phyloP scores from a whole-genome alignment of 2,113 vertebrate species.

The Sciurus niger region DNA sequence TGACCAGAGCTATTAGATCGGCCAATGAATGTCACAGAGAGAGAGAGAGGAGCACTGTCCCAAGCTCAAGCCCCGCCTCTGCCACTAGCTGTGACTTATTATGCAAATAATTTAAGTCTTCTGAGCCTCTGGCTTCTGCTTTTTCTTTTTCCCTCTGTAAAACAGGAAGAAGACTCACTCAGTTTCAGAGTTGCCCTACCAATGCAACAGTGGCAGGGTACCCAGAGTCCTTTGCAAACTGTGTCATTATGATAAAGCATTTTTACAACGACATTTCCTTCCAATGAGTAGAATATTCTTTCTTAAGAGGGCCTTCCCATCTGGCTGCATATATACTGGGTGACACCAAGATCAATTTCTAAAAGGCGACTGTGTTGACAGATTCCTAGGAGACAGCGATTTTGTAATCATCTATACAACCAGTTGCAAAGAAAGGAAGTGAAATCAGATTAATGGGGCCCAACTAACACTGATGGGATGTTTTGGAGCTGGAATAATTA shows the following conservation, averaged over 20 bases:
- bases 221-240: background rate
- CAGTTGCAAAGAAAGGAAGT: background rate
- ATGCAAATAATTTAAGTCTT: background rate
- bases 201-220: too few relatives aligned
- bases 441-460: constrained; percentile 29
- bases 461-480: constrained; percentile 37
- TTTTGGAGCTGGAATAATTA: constrained; percentile 77
- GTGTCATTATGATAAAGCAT: background rate
- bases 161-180: background rate
- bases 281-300: background rate
- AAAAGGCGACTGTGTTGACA: background rate
- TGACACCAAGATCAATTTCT: background rate
- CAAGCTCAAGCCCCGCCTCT: background rate
- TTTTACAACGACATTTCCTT: background rate
- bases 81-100: too few relatives aligned
- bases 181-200: background rate
- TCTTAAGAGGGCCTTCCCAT: background rate
- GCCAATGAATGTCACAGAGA: fast-evolving
- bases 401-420: constrained; percentile 19
- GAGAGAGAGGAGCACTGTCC: too few relatives aligned
- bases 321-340: background rate
- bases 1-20: background rate
- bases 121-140: background rate
- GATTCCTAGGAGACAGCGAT: constrained; percentile 39
- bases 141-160: background rate